Evolutionary conservation across 2,113 vertebrate species (phyloP).

Genomic region (Eublepharis macularius): DNA sequence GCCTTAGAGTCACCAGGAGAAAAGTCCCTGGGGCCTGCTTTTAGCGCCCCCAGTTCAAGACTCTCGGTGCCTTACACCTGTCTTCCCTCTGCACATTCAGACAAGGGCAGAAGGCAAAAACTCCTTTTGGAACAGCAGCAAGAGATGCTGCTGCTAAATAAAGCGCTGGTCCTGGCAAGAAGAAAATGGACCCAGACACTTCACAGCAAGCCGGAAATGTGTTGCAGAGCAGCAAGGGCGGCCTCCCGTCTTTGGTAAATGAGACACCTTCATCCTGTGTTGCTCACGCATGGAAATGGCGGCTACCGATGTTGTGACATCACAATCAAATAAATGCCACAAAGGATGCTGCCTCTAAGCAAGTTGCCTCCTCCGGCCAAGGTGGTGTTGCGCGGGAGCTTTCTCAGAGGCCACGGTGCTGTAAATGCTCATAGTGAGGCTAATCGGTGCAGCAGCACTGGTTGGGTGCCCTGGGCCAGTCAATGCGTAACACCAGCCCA

Average conservation of each 20-base stretch:
- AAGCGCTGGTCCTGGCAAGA: background rate
- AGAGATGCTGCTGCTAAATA: background rate
- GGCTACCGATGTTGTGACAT: too few relatives aligned
- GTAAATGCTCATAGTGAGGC: background rate
- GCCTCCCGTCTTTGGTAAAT: too few relatives aligned
- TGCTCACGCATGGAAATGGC: too few relatives aligned
- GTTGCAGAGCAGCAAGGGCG: background rate
- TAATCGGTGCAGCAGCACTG: too few relatives aligned
- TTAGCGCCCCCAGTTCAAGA: background rate
- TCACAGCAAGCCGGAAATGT: constrained; percentile 1
- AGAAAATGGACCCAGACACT: constrained; percentile 26
- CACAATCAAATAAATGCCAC: background rate
- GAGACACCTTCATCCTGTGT: too few relatives aligned
- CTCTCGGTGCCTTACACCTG: background rate
- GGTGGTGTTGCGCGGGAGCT: background rate
- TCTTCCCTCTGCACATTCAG: background rate
- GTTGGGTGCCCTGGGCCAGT: background rate
- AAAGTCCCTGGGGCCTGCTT: background rate
- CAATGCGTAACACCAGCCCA: background rate
- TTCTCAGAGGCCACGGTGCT: background rate
- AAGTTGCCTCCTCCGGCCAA: background rate
- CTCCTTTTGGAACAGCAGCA: background rate
- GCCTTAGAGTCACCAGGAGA: too few relatives aligned
- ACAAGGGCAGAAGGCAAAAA: background rate
- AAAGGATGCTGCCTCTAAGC: background rate